Evolutionary conservation across 2,113 vertebrate species (phyloP), one percentile per base, ranked within the genome.

Genomic region (Channa argus): DNA sequence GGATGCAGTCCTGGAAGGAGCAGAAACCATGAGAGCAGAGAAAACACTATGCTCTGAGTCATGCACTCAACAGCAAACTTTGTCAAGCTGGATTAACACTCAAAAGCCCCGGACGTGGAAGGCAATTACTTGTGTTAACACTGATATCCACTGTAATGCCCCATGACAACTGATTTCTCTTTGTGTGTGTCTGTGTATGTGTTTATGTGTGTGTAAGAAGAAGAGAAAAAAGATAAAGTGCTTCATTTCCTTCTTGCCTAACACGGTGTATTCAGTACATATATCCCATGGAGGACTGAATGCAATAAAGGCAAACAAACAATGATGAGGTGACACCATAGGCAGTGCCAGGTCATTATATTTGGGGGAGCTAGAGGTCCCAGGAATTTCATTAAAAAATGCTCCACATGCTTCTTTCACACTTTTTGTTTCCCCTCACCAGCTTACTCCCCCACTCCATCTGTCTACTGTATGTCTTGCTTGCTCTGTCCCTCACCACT

Each of bases 121-220:
- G 74, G 86, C 85, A 91, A 91, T 93, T 92, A 91, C 85, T 90
- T 88, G 85, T 88, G 86, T 88, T 91, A 88, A 92, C 85, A 89
- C 83, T 89, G 86, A 86, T 89, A 85, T 85, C 86, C 79, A 81
- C 78, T 82, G 74, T 88, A 79, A 83, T 8, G 36, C 74, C 82
- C 79, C 84, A 67, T 44, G 76, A 88, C 64, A 71, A 66, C 75
- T 85, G 86, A 79, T 80, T 69, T 66, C 68, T 66, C 71, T 67
- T 47, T 82, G 71, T 77, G 75, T 54, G 67, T 38, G 45, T 44
- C 12, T 9, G 39, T 37, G 39, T 63, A 38, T 71, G 56, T 58
- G 34, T 49, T 24, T 65, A 8, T 54, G 64, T 63, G 59, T 71
- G 39, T 52, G 33, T 56, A 51, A 34, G n/a, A 14, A 50, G 70